phyloP scores from a whole-genome alignment of 1,140 invertebrate genomes.

The Ladona fulva region DNA sequence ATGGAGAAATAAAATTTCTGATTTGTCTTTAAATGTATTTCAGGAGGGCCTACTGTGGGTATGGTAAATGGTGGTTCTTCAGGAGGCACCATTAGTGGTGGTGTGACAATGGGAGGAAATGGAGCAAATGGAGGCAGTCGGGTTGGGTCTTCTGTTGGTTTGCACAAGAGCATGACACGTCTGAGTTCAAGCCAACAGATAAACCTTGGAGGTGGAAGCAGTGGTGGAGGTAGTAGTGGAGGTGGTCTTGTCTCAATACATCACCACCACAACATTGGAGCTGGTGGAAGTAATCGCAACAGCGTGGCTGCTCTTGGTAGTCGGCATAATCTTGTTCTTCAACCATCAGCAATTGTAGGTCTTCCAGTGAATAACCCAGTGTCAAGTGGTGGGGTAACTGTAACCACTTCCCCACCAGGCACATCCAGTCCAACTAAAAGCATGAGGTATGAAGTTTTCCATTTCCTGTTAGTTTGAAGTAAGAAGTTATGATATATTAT shows the following conservation, averaged over 20 bases:
- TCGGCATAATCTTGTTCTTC: conserved; percentile 12
- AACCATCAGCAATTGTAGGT: conserved; percentile 12
- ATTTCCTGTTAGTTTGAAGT: neutral
- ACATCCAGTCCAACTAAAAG: conserved; percentile 31
- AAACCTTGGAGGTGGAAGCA: conserved; percentile 28
- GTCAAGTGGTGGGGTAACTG: conserved; percentile 52
- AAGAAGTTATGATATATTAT: too few relatives aligned
- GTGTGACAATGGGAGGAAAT: neutral
- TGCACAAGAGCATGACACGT: conserved; percentile 73
- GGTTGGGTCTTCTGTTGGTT: conserved; percentile 57
- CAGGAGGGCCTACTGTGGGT: neutral
- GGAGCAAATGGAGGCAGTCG: conserved; percentile 29
- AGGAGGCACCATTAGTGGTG: neutral
- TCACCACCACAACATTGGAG: conserved; percentile 5
- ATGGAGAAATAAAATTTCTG: too few relatives aligned
- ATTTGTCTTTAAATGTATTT: neutral
- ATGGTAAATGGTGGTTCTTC: neutral
- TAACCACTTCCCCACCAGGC: conserved; percentile 39
- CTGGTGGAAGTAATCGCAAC: neutral
- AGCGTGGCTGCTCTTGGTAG: neutral
- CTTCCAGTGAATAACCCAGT: conserved; percentile 28
- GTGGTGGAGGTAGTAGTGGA: neutral
- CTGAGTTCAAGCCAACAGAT: conserved; percentile 64
- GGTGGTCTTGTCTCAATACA: conserved; percentile 19
- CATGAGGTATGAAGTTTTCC: conserved; percentile 28